Evolutionary conservation across 2,797 vertebrate species (phyloP).

Genomic region (Okamejei kenojei): DNA sequence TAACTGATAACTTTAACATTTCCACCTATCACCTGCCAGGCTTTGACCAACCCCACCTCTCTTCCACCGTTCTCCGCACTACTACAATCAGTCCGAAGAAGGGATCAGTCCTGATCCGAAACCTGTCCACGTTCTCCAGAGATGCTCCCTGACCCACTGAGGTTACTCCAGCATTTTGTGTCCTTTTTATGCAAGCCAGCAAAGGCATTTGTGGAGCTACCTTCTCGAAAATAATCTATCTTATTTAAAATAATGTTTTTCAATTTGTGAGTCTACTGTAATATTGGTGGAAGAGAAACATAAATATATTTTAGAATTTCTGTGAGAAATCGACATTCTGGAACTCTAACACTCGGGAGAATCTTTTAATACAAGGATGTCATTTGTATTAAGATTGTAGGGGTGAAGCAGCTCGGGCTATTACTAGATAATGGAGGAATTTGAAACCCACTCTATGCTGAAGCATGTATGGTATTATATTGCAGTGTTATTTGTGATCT

Average conservation of each 20-base stretch:
- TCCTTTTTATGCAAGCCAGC: too few relatives aligned
- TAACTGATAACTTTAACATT: too few relatives aligned
- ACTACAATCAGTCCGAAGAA: too few relatives aligned
- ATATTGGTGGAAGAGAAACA: background rate
- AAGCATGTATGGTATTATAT: background rate
- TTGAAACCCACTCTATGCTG: background rate
- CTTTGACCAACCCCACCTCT: too few relatives aligned
- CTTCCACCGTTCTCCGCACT: too few relatives aligned
- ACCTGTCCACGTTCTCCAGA: too few relatives aligned
- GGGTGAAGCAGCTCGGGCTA: background rate
- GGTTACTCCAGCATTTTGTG: too few relatives aligned
- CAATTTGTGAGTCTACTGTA: background rate
- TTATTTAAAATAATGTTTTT: background rate
- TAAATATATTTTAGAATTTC: background rate
- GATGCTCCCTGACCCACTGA: too few relatives aligned
- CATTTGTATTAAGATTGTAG: background rate
- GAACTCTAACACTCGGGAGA: background rate
- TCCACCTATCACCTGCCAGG: too few relatives aligned
- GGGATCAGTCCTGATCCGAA: too few relatives aligned
- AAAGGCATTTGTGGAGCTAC: background rate
- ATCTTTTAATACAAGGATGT: background rate
- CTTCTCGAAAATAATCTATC: background rate
- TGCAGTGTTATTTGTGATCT: background rate
- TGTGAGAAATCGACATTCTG: background rate
- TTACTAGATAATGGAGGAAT: background rate